Conservation (phyloP, 2,113 vertebrate species). For the Ceuthmochares aereus region DNA sequence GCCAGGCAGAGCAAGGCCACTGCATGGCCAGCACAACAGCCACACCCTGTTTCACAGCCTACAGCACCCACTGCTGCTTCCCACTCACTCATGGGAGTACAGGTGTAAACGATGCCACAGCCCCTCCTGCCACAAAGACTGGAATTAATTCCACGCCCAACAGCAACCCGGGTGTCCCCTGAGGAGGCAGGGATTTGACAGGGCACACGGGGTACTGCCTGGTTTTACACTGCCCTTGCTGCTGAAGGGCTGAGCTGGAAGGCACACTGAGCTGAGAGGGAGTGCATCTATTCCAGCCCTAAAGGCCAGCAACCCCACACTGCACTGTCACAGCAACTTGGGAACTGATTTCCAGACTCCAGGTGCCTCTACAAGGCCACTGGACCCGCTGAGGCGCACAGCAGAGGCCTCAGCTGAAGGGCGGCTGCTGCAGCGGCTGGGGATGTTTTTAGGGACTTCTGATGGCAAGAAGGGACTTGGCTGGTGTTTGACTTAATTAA, state of each 20-base stretch:
- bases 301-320: accelerated
- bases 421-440: background rate
- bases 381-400: accelerated
- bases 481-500: background rate
- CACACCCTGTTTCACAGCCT: background rate
- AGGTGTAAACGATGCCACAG: accelerated
- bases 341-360: accelerated
- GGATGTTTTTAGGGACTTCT: background rate
- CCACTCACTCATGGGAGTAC: accelerated
- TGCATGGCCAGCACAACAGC: too few relatives aligned
- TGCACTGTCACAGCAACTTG: background rate
- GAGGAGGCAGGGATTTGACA: too few relatives aligned
- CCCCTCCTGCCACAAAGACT: background rate
- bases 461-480: background rate
- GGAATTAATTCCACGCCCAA: background rate
- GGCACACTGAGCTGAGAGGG: accelerated
- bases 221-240: background rate
- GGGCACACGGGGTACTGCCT: background rate
- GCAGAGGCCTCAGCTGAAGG: background rate
- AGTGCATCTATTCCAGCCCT: background rate
- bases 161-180: background rate
- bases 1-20: too few relatives aligned
- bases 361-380: accelerated
- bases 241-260: background rate
- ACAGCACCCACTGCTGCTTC: background rate